Base-by-base conservation (phyloP, 2,797 vertebrate species). In the Parambassis ranga region DNA sequence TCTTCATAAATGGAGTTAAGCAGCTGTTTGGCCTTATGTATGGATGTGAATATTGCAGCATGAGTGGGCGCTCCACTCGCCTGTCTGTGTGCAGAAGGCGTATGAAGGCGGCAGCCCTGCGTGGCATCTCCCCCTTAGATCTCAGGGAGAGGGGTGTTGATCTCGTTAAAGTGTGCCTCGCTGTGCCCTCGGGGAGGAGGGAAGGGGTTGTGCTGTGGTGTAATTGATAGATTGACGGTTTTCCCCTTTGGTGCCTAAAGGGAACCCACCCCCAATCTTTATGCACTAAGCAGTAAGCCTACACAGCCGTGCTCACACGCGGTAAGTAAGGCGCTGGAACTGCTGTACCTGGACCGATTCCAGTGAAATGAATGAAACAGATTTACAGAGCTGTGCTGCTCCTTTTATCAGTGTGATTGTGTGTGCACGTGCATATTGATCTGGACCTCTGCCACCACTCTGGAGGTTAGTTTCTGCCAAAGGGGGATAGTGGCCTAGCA, bases 151-250 rank as follows among this genome's bases (percentile, higher is more conserved):
- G 26, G 44, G 28, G 13, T 36, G 71, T 47, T 47, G 35, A 67
- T 65, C 41, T 62, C 24, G 10, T 49, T 62, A 56, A 75, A 82
- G 55, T 66, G 61, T 72, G 69, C 43, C 67, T 74, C 6, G 7
- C 56, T 14, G 6, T 23, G 24, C 71, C 69, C 49, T 46, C 10
- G 0, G 65, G 77, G 62, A 23, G 27, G 22, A 65, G 27, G 50
- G 20, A 32, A 42, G 32, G 47, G 48, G 64, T 41, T 37, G 62
- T 13, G 19, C 50, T 19, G 31, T 59, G 58, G 71, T 81, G 61
- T 72, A 74, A 78, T 76, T 81, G 76, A 86, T 75, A 72, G 67
- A 84, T 74, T 84, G 82, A 80, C 81, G 63, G 43, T 67, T 70
- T 39, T 55, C 35, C 50, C 69, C 64, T 50, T 62, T 51, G 41